A percentile compares a stretch with the other conserved stretches of the same genome.
These are phyloP conservation scores for Neosalanx taihuensis DNA, from an alignment of 2,797 vertebrate species.

Conservation along the genomic window DNA sequence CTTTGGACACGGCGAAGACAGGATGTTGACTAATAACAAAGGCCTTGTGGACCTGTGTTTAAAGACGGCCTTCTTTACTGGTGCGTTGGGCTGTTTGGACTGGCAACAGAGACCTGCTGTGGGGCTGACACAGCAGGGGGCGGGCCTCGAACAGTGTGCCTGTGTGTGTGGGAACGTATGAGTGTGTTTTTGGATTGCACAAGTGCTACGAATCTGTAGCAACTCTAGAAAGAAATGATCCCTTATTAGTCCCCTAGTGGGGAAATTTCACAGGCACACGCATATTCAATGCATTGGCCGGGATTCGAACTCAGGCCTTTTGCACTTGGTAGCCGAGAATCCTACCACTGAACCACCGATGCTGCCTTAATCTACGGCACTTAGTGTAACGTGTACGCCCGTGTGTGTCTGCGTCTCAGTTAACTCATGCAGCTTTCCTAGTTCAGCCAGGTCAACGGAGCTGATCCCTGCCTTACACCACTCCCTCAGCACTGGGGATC, in stretches of 20 bases:
- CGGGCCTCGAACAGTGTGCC: background rate
- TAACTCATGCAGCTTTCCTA: slow-evolving; percentile 34
- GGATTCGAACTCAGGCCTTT: too few relatives aligned
- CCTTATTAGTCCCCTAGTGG: too few relatives aligned
- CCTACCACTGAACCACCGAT: too few relatives aligned
- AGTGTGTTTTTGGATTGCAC: slow-evolving; percentile 1
- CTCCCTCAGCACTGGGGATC: slow-evolving; percentile 60
- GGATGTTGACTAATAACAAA: slow-evolving; percentile 57
- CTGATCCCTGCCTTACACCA: slow-evolving; percentile 58
- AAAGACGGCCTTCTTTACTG: background rate
- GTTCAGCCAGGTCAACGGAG: slow-evolving; percentile 45
- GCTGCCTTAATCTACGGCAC: too few relatives aligned
- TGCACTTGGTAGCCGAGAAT: too few relatives aligned
- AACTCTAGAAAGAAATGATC: too few relatives aligned
- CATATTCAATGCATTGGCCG: too few relatives aligned
- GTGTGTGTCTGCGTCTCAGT: slow-evolving; percentile 37
- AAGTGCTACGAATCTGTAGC: too few relatives aligned
- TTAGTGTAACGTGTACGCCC: background rate
- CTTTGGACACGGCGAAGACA: slow-evolving; percentile 9
- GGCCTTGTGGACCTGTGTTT: slow-evolving; percentile 8
- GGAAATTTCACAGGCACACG: too few relatives aligned
- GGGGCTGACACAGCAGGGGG: too few relatives aligned
- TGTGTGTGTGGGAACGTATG: slow-evolving; percentile 10
- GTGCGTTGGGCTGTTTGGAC: background rate
- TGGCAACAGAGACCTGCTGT: background rate